Base-by-base conservation (phyloP, 2,888 invertebrate species). In the Odontocolon sp. region DNA sequence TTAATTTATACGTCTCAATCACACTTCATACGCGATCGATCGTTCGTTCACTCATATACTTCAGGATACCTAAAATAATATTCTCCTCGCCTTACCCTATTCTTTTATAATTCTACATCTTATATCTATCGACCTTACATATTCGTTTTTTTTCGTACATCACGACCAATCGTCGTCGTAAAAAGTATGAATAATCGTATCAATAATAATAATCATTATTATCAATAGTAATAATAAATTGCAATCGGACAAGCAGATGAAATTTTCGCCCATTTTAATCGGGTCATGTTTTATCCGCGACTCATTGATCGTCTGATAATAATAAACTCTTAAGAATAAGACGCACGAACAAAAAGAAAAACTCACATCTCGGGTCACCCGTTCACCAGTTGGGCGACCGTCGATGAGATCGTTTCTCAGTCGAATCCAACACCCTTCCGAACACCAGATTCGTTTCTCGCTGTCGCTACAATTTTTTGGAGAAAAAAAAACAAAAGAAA, bases 201-300 rank as follows among this genome's bases (percentile, higher is more conserved):
- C 40, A 63, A 47, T 77, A 75, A 77, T 79, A 77, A 72, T 66
- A 40, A 63, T 72, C 9, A 61, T 61, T 69, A 73, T 61, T 47
- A 66, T 68, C 69, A 52, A 63, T 78, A 56, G 54, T 71, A 75
- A 79, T 77, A 79, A 72, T 77, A 72, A 80, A 80, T 80, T 61
- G 75, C 80, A 72, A 78, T 78, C 77, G 77, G 78, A 83, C 77
- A 72, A 74, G 59, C 66, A 54, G 50, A 42, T 2, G 54, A 61
- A 61, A 45, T 61, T 54, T 26, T 23, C 23, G 68, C 42, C 56
- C 67, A 40, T 61, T 14, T 47, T 33, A 67, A 79, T 81, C 80
- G 80, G 77, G 81, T 77, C 68, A 72, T 71, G 71, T 67, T 67
- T 74, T 66, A 66, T 76, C 71, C 64, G 69, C 70, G 66, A 78